Evolutionary conservation across 35 echinoderm and acorn worm genomes (phyloP).

Genomic region (Apostichopus japonicus): DNA sequence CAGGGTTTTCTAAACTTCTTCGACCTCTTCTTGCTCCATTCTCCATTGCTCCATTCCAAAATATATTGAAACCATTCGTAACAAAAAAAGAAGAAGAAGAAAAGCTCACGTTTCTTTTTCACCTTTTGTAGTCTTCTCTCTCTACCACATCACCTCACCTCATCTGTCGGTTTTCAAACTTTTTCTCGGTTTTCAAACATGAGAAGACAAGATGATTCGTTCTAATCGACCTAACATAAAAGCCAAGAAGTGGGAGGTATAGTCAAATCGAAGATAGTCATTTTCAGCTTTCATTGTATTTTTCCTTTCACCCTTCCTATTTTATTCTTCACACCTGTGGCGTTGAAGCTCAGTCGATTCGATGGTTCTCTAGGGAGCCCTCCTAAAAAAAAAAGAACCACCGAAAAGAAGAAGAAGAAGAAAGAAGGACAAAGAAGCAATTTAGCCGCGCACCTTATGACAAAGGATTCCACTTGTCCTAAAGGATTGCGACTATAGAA

Average conservation of each 20-base stretch:
- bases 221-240: background rate
- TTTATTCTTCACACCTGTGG: slow-evolving; percentile 54
- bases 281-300: slow-evolving; percentile 43
- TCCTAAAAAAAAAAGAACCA: background rate
- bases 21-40: no score
- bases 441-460: slow-evolving; percentile 49
- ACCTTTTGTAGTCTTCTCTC: no score
- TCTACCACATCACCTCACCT: no score
- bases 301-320: slow-evolving; percentile 19
- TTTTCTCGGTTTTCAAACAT: no score
- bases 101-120: no score
- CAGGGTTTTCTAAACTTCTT: no score
- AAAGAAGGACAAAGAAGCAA: slow-evolving; percentile 29
- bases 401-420: no score
- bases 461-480: slow-evolving; percentile 35
- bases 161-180: no score
- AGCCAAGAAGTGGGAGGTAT: background rate
- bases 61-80: no score
- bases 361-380: slow-evolving; percentile 2
- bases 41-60: no score
- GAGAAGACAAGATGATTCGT: background rate
- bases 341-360: slow-evolving; percentile 35
- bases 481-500: background rate
- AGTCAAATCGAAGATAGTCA: slow-evolving; percentile 16
- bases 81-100: no score